phyloP scores from a whole-genome alignment of 2,888 invertebrate species.

The Unio pictorum region DNA sequence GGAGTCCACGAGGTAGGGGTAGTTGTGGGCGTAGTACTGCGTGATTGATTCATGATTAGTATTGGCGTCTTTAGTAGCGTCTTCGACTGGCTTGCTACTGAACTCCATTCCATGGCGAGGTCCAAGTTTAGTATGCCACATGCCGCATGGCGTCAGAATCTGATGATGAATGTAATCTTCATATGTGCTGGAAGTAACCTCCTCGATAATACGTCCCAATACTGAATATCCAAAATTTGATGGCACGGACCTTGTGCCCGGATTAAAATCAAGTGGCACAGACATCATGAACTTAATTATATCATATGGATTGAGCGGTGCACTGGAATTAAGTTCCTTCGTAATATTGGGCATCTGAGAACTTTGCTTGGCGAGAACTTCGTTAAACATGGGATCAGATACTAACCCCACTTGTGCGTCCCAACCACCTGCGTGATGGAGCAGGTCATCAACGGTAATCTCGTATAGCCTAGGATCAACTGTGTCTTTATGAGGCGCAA shows the following conservation, averaged over 20 bases:
- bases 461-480: slow-evolving; percentile 53
- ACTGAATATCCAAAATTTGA: slow-evolving; percentile 65
- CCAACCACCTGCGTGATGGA: slow-evolving; percentile 65
- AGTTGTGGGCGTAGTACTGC: slow-evolving; percentile 32
- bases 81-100: slow-evolving; percentile 18
- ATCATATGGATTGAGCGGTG: slow-evolving; percentile 37
- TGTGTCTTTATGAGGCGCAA: slow-evolving; percentile 35
- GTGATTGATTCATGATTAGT: slow-evolving; percentile 33
- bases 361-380: slow-evolving; percentile 45
- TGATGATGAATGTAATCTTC: slow-evolving; percentile 53
- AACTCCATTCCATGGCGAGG: slow-evolving; percentile 19
- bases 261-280: slow-evolving; percentile 52
- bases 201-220: slow-evolving; percentile 62
- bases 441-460: slow-evolving; percentile 62
- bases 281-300: slow-evolving; percentile 60
- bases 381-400: slow-evolving; percentile 60
- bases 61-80: slow-evolving; percentile 20
- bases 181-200: slow-evolving; percentile 43
- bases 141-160: slow-evolving; percentile 56
- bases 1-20: slow-evolving; percentile 50
- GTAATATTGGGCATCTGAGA: slow-evolving; percentile 57
- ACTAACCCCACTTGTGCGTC: slow-evolving; percentile 50
- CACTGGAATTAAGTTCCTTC: slow-evolving; percentile 38
- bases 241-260: slow-evolving; percentile 54
- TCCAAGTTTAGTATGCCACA: slow-evolving; percentile 65